These are phyloP conservation scores for Tuberolachnus salignus DNA, from an alignment of 2,888 invertebrate species.

Conservation along the genomic window DNA sequence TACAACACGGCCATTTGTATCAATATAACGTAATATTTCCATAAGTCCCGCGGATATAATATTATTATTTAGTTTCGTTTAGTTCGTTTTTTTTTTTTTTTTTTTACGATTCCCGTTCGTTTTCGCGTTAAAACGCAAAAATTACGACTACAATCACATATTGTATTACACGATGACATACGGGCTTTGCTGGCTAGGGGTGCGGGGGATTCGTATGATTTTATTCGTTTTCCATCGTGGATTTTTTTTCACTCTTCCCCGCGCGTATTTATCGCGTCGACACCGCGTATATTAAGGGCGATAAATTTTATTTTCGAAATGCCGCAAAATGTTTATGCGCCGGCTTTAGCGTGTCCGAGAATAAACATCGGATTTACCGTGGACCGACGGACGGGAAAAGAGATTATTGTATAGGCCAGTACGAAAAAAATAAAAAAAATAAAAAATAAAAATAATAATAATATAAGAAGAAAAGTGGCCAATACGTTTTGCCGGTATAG, in stretches of 20 bases:
- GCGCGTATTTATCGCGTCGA: neutral
- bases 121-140: constrained; percentile 36
- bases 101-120: constrained; percentile 43
- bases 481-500: neutral
- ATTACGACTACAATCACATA: neutral
- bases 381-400: constrained; percentile 6
- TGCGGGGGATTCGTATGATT: neutral
- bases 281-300: neutral
- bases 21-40: constrained; percentile 12
- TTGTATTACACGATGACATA: constrained; percentile 13
- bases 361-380: constrained; percentile 21
- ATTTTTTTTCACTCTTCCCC: neutral
- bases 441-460: no score
- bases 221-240: no score
- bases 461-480: constrained; percentile 11
- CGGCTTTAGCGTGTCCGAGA: constrained; percentile 30
- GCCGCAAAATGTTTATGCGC: constrained; percentile 44
- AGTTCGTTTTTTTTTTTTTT: neutral
- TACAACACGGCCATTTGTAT: constrained; percentile 19
- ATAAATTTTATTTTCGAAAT: constrained; percentile 38
- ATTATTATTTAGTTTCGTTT: constrained; percentile 7
- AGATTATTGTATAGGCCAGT: constrained; percentile 24
- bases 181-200: constrained; percentile 8
- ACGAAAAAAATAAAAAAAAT: neutral
- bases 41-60: neutral